Conservation (phyloP, 2,797 vertebrate species). For the Phalanger gymnotis region DNA sequence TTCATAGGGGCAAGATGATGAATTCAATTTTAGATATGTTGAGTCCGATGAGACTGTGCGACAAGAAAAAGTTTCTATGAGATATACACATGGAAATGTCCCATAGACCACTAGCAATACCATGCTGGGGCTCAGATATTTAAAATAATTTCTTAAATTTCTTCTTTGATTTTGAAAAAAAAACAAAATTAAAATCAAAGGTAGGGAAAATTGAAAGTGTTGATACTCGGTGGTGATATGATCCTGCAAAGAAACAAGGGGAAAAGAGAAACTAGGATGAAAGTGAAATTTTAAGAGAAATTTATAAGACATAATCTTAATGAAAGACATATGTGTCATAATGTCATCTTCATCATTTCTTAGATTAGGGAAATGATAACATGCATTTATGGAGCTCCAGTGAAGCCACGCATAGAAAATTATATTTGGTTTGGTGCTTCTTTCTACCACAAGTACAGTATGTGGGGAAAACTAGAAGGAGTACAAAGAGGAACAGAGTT, state of each 20-base stretch:
- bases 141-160: neutral
- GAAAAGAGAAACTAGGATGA: neutral
- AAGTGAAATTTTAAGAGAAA: neutral
- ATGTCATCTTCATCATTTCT: neutral
- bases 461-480: constrained; percentile 54
- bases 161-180: neutral
- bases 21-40: neutral
- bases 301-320: neutral
- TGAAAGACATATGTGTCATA: neutral
- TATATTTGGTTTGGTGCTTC: constrained; percentile 15
- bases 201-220: neutral
- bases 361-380: constrained; percentile 65
- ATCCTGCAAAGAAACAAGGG: neutral
- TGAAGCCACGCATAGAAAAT: constrained; percentile 65
- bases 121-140: neutral
- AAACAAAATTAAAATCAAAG: no score
- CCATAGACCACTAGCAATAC: neutral
- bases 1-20: neutral
- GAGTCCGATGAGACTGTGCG: neutral
- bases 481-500: constrained; percentile 75
- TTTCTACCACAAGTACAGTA: constrained; percentile 69
- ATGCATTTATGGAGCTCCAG: neutral
- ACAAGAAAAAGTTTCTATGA: neutral
- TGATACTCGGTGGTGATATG: neutral
- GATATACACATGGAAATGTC: neutral